Evolutionary conservation across 2,888 invertebrate genomes (phyloP).

Genomic region (Gastracanthus pulcherrimus): DNA sequence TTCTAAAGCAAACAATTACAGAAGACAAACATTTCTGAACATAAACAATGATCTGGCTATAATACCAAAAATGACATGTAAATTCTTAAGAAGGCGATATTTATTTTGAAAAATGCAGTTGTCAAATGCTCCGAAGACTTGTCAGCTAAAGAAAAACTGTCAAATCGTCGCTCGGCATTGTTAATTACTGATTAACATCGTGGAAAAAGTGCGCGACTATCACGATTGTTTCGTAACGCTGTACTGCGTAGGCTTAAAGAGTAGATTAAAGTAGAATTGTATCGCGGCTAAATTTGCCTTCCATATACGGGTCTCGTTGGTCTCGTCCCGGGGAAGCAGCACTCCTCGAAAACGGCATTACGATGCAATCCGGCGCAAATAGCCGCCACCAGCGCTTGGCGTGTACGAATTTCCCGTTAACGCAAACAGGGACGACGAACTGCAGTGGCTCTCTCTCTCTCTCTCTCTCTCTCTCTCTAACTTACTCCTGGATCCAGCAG

Average conservation of each 20-base stretch:
- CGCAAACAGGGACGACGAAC: conserved; percentile 51
- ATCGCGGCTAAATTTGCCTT: conserved; percentile 1
- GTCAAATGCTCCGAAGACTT: too few relatives aligned
- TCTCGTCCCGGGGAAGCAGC: background rate
- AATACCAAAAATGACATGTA: too few relatives aligned
- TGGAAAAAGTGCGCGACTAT: background rate
- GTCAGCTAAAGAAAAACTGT: too few relatives aligned
- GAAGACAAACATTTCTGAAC: too few relatives aligned
- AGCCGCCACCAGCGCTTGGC: conserved; percentile 23
- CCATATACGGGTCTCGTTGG: conserved; percentile 20
- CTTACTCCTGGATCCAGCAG: background rate
- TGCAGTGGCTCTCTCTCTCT: background rate
- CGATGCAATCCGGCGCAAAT: conserved; percentile 57
- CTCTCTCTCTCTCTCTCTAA: conserved; percentile 12
- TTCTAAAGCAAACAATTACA: too few relatives aligned
- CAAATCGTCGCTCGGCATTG: too few relatives aligned
- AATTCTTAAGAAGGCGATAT: too few relatives aligned
- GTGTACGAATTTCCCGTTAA: conserved; percentile 53
- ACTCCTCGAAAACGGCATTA: conserved; percentile 51
- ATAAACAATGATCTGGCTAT: too few relatives aligned
- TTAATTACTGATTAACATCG: too few relatives aligned
- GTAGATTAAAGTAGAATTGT: conserved; percentile 12
- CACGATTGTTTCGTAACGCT: background rate
- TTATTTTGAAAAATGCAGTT: too few relatives aligned
- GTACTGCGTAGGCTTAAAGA: background rate